Evolutionary conservation across 2,113 vertebrate genomes (phyloP), one percentile per base, ranked within the genome.

Genomic region (Urocitellus parryii): DNA sequence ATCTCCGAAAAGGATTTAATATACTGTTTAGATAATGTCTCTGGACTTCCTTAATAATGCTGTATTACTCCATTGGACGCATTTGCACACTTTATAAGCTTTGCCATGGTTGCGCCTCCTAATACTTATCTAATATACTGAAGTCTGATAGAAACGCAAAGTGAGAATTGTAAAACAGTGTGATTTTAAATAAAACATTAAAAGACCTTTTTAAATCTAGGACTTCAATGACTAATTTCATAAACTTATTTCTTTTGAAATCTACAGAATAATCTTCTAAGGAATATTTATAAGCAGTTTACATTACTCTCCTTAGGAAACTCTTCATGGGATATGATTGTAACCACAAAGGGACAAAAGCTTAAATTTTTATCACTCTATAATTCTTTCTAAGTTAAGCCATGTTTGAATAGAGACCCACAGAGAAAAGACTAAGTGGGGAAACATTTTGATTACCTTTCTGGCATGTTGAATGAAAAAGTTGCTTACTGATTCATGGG

Each of bases 151-250:
- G 70, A 95, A 68, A 67, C 17, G 90, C 25, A 74, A 22, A 25
- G 3, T n/a, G 48, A 85, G 42, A 53, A 67, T 45, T 74, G 42
- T 53, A 2, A 79, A 86, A 78, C n/a, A 72, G 39, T 72, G 4
- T 74, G 94, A 39, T 79, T 80, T 92, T 90, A 80, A 76, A 91
- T 83, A 51, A 94, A 94, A 80, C n/a, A 77, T 80, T 90, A 61
- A 4, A 95, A 84, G 11, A 5, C 14, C 29, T 86, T 24, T 82
- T 87, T 80, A 84, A 67, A 86, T 74, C 34, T 53, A 86, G 8
- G 14, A 11, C 10, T 90, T 96, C 84, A 90, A 84, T 92, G 32
- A 78, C 42, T 27, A 88, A 82, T 65, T 92, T 92, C 37, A 65
- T 87, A 70, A 65, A 61, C 79, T 4, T 65, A 68, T 91, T 94